Evolutionary conservation across 2,888 invertebrate genomes (phyloP), one percentile per base, ranked within the genome.

Genomic region (Kryphioiulus occultus): DNA sequence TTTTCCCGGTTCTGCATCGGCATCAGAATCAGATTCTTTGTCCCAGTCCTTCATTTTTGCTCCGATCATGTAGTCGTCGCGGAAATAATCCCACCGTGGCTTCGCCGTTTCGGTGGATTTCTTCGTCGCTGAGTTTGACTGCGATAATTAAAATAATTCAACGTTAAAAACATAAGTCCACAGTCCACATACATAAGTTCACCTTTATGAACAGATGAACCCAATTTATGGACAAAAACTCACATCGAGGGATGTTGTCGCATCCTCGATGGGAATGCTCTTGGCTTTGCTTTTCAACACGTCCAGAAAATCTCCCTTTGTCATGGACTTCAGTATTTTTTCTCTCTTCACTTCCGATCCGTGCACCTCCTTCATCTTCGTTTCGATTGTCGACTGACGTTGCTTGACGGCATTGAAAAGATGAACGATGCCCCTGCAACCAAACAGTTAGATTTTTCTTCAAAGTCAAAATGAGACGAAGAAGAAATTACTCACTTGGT

Each of bases 21-120:
- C 85, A 7, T 93, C 93, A 90, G 94, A 93, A 87, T 91, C 91
- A 84, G 93, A 92, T 90, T 95, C 94, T 92, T 96, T 96, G 91
- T 97, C 96, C 98, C 98, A 98, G 92, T 97, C 96, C 92, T 97
- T 97, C 92, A 97, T 94, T 87, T 91, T 92, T 30, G 92, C 92
- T 89, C 95, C 96, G 94, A 96, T 96, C 95, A 97, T 96, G 91
- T 96, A 98, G 92, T 98, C 97, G 91, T 97, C 96, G 89, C 95
- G 94, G 91, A 93, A 93, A 91, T 93, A 92, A 90, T 90, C 92
- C 94, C 94, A 94, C 2, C 89, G 89, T 19, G 90, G 89, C 44
- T 90, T 88, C 85, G 93, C 93, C 35, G 92, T 91, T 85, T 90
- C 88, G 89, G 92, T 91, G 89, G 91, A 88, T 30, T n/a, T 47